A percentile compares a stretch with the other conserved stretches of the same genome.
Conservation (phyloP, 2,888 invertebrate species). For the Electrophaes corylata region DNA sequence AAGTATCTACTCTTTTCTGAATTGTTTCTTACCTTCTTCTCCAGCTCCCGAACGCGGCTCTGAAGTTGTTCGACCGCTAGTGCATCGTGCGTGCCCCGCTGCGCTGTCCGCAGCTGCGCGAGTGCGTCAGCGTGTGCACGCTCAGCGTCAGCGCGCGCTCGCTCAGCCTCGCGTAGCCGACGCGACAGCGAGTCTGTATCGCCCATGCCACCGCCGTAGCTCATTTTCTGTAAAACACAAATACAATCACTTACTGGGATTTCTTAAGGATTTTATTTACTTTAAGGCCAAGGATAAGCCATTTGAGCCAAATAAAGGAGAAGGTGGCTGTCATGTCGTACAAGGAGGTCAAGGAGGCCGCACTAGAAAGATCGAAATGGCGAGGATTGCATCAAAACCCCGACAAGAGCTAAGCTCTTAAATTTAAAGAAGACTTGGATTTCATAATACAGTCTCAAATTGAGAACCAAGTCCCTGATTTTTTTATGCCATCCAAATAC, state of each 20-base stretch:
- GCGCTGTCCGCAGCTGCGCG: constrained; percentile 85
- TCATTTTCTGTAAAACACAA: constrained; percentile 65
- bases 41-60: constrained; percentile 93
- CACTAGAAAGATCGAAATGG: no score
- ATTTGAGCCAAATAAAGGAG: no score
- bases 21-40: constrained; percentile 91
- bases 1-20: background rate
- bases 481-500: no score
- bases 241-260: background rate
- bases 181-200: constrained; percentile 85
- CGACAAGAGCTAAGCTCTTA: no score
- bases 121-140: constrained; percentile 91
- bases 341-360: no score
- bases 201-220: constrained; percentile 70
- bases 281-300: no score
- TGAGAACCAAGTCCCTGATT: no score
- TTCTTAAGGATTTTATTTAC: no score
- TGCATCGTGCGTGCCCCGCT: constrained; percentile 73
- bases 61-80: constrained; percentile 89
- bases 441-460: no score
- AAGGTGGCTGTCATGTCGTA: no score
- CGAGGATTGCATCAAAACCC: no score
- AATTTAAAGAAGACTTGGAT: no score
- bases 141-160: constrained; percentile 90
- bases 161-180: constrained; percentile 92